Evolutionary conservation across 2,113 vertebrate genomes (phyloP).

Genomic region (Merops nubicus): DNA sequence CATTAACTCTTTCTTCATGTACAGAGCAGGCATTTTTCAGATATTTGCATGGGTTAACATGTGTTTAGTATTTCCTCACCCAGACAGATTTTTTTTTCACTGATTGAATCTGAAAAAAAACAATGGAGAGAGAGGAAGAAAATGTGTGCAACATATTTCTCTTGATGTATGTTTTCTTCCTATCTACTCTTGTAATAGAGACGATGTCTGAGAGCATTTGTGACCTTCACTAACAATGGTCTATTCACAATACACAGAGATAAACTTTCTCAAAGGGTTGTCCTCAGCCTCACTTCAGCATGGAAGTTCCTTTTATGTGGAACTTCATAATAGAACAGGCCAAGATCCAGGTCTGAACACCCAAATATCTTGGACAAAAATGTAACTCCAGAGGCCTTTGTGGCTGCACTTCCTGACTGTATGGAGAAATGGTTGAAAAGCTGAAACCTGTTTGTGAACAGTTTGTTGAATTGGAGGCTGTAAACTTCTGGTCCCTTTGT

Average conservation of each 20-base stretch:
- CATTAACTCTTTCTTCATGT: not conserved
- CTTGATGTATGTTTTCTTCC: not conserved
- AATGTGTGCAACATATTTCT: not conserved
- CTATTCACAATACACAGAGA: not conserved
- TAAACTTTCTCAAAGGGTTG: not conserved
- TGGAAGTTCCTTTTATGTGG: not conserved
- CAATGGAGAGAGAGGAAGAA: not conserved
- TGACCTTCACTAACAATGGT: not conserved
- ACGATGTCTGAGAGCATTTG: not conserved
- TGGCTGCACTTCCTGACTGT: not conserved
- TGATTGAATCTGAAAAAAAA: not conserved
- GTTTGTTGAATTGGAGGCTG: not conserved
- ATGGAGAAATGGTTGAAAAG: not conserved
- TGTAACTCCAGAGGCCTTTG: not conserved
- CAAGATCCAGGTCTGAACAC: not conserved
- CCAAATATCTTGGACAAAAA: not conserved
- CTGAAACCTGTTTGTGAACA: not conserved
- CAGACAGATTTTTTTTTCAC: not conserved
- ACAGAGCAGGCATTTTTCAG: not conserved
- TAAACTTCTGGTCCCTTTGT: not conserved
- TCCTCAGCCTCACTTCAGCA: not conserved
- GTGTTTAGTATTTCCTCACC: not conserved
- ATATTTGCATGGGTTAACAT: not conserved
- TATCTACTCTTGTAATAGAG: not conserved
- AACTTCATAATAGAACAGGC: not conserved